Evolutionary conservation across 2,113 vertebrate genomes (phyloP).

Genomic region (Eulacestoma nigropectus): DNA sequence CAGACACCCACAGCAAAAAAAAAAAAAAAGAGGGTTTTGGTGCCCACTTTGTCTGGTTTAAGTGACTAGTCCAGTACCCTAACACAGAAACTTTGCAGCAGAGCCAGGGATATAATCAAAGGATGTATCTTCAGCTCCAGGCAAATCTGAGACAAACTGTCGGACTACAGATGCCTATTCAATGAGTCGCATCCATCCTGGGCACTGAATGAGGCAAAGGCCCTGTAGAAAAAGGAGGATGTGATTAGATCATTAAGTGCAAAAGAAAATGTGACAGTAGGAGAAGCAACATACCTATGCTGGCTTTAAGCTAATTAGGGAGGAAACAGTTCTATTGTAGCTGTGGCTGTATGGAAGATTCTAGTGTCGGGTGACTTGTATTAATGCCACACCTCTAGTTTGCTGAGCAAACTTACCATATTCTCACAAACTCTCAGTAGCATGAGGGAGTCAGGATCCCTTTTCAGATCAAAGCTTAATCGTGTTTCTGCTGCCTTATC

Average conservation of each 20-base stretch:
- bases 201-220: slow-evolving; percentile 16
- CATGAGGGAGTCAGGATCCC: neutral
- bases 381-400: neutral
- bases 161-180: slow-evolving; percentile 20
- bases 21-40: neutral
- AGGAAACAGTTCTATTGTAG: neutral
- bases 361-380: neutral
- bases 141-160: slow-evolving; percentile 22
- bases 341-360: neutral
- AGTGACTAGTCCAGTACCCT: neutral
- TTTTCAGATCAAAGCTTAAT: neutral
- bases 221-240: slow-evolving; percentile 16
- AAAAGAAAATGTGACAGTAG: neutral
- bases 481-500: neutral
- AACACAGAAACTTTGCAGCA: neutral
- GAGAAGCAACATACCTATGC: neutral
- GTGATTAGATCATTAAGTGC: slow-evolving; percentile 32
- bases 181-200: slow-evolving; percentile 27
- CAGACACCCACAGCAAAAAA: neutral
- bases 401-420: neutral
- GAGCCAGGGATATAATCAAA: slow-evolving; percentile 3
- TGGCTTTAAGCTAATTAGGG: neutral
- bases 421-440: neutral
- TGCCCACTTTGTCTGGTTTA: neutral
- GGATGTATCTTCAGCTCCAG: slow-evolving; percentile 13